Conservation (phyloP, 1,140 invertebrate genomes). For the Pogonomyrmex californicus region DNA sequence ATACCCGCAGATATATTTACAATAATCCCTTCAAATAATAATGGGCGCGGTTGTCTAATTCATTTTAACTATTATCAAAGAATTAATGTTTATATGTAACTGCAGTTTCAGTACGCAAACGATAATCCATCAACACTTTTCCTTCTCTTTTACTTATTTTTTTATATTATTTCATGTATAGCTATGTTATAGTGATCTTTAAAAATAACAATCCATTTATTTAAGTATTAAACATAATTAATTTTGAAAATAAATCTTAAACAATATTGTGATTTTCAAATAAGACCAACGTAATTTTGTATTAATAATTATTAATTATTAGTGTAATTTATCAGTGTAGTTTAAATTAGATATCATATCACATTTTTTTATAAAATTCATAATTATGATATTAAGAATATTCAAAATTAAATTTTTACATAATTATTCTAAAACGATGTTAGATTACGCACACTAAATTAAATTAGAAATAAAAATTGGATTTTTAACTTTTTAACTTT, state of each 20-base stretch:
- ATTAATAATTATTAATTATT: neutral
- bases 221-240: too few species aligned
- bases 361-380: neutral
- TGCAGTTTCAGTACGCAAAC: constrained; percentile 6
- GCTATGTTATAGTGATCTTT: neutral
- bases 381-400: neutral
- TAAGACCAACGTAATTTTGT: too few species aligned
- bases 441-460: neutral
- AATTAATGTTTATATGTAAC: constrained; percentile 54
- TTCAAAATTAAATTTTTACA: neutral
- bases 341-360: neutral
- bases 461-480: neutral
- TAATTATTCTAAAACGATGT: neutral
- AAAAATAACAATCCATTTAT: neutral
- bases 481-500: neutral
- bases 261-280: neutral
- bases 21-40: constrained; percentile 63
- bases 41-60: constrained; percentile 60
- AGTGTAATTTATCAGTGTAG: neutral
- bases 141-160: neutral
- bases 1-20: constrained; percentile 59
- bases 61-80: constrained; percentile 52
- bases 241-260: neutral
- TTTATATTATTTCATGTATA: neutral
- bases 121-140: constrained; percentile 6